Conservation (phyloP, 2,797 vertebrate genomes). For the Phrynocephalus guinanensis region DNA sequence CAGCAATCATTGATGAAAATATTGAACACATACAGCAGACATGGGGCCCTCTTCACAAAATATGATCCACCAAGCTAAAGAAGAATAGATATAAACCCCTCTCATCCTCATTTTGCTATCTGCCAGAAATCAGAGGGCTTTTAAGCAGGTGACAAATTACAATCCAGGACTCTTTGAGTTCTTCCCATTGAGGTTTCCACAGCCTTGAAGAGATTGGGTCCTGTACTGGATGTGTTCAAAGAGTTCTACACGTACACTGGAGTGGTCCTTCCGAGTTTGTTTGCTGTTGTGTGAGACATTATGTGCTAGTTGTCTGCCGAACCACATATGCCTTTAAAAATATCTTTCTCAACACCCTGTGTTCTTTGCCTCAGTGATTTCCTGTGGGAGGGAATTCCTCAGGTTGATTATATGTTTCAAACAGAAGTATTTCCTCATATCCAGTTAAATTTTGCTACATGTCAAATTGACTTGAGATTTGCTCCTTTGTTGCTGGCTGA, state of each 20-base stretch:
- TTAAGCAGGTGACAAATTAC: neutral
- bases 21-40: no score
- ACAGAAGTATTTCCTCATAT: conserved; percentile 62
- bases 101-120: neutral
- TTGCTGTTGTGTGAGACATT: neutral
- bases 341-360: conserved; percentile 56
- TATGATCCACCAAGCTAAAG: neutral
- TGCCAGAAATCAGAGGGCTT: neutral
- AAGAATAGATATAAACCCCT: neutral
- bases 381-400: conserved; percentile 64
- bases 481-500: conserved; percentile 30
- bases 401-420: conserved; percentile 62
- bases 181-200: neutral
- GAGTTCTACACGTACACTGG: neutral
- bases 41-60: neutral
- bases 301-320: no score
- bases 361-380: conserved; percentile 55
- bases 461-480: conserved; percentile 42
- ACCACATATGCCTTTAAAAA: conserved; percentile 50
- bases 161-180: neutral
- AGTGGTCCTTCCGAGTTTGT: neutral
- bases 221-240: neutral
- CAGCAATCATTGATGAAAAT: no score
- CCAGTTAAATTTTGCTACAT: conserved; percentile 63
- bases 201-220: neutral